Evolutionary conservation across 1,140 invertebrate species (phyloP).

Genomic region (Diorhabda elongata): DNA sequence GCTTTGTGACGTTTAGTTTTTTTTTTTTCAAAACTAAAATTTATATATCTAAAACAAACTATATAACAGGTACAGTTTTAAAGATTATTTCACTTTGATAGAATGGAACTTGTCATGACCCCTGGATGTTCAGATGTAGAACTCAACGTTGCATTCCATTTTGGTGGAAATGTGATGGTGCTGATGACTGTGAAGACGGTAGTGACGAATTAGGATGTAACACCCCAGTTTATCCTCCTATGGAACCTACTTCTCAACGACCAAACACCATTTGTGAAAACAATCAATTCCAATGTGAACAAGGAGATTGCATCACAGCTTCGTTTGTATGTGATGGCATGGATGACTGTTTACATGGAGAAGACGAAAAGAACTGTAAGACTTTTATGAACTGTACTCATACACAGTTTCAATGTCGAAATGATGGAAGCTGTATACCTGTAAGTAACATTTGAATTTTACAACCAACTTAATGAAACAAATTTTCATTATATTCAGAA

Average conservation of each 20-base stretch:
- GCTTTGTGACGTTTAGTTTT: too few relatives aligned
- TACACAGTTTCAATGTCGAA: constrained; percentile 66
- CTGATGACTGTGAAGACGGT: constrained; percentile 72
- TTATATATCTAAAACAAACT: too few relatives aligned
- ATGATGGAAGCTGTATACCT: constrained; percentile 68
- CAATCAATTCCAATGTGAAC: constrained; percentile 64
- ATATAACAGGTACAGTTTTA: too few relatives aligned
- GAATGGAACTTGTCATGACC: constrained; percentile 57
- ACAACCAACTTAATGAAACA: neutral
- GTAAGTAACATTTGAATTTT: constrained; percentile 20
- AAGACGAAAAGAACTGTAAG: constrained; percentile 53
- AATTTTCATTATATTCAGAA: too few relatives aligned
- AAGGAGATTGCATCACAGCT: constrained; percentile 52
- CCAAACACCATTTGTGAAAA: constrained; percentile 46
- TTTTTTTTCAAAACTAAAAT: too few relatives aligned
- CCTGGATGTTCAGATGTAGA: constrained; percentile 69
- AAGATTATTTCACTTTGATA: constrained; percentile 8
- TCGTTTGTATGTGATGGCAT: constrained; percentile 58
- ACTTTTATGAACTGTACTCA: constrained; percentile 39
- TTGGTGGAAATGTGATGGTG: constrained; percentile 69
- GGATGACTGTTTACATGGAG: constrained; percentile 55
- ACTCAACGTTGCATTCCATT: constrained; percentile 77
- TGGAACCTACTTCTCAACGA: neutral
- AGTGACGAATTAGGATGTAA: constrained; percentile 62
- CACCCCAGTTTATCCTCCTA: neutral